A percentile compares a stretch with the other conserved stretches of the same genome.
Conservation (phyloP, 1,140 invertebrate species). For the Drosophila bipectinata region DNA sequence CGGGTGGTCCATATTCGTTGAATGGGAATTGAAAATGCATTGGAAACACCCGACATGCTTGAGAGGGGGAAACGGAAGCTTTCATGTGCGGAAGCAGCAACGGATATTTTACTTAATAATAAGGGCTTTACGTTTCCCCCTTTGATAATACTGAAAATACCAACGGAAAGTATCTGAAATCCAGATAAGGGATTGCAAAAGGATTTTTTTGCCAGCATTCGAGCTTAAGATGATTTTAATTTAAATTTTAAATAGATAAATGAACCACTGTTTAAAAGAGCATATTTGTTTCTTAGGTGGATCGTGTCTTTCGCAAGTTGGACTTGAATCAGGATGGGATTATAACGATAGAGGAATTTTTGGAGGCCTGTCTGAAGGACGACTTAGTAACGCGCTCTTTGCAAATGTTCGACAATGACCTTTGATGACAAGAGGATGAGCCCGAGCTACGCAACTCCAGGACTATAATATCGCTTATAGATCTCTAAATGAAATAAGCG, state of each 20-base stretch:
- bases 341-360: conserved; percentile 98
- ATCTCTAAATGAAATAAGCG: conserved; percentile 68
- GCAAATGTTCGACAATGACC: conserved; percentile 91
- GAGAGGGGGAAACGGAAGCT: conserved; percentile 23
- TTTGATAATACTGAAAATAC: conserved; percentile 21
- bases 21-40: conserved; percentile 58
- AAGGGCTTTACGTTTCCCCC: conserved; percentile 25
- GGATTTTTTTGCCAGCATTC: neutral
- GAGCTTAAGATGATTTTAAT: no score
- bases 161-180: conserved; percentile 10
- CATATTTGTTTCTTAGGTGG: conserved; percentile 85
- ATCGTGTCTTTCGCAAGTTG: conserved; percentile 94
- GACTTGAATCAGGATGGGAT: conserved; percentile 97
- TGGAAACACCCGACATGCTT: conserved; percentile 17
- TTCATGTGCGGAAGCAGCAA: conserved; percentile 51
- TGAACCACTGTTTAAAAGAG: neutral
- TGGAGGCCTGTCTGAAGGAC: conserved; percentile 96
- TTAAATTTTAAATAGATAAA: no score
- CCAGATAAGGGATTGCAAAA: neutral
- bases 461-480: conserved; percentile 80
- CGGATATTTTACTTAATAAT: conserved; percentile 73
- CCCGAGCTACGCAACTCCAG: conserved; percentile 63
- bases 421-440: conserved; percentile 78
- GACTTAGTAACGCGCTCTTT: conserved; percentile 92
- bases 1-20: conserved; percentile 1